Base-by-base conservation (phyloP, 2,888 invertebrate species). In the Drosophila mayaguana region DNA sequence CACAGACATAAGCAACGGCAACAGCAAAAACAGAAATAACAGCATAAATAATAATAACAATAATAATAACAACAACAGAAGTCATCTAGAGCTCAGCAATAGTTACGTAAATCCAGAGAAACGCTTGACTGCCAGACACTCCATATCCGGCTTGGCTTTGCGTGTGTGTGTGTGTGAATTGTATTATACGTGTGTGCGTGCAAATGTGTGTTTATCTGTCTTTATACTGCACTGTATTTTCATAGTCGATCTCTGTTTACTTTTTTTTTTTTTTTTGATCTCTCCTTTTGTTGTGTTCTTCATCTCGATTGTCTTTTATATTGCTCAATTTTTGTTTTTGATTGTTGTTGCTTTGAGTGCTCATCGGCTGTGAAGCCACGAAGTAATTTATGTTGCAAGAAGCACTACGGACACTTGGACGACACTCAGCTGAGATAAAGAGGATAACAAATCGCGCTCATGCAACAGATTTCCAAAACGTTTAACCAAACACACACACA, bases 381-480 rank as follows among this genome's bases (percentile, higher is more conserved):
- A 73, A 74, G 86, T 78, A 84, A 89, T 89, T 89, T 80, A 77
- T 89, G 76, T 89, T 74, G 90, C 83, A 85, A 89, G 80, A 77
- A 89, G 72, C 76, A 72, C 83, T 81, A 84, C 75, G 77, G 85
- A 76, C 88, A 85, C 84, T 89, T 74, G 69, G 85, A 55, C 85
- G 84, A 87, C 89, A 88, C 85, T 89, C 90, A 89, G 85, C 88
- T 88, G 78, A 89, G 83, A 79, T 85, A 88, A 88, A 79, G 88
- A 81, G 90, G 88, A 89, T 82, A 89, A 89, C 83, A 90, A 87
- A 87, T 88, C 79, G 90, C 77, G 88, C 83, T 78, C 86, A 81
- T 89, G 86, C 86, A 87, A 87, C 86, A 87, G 86, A 87, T 87
- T 87, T 87, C 86, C 90, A 76, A 73, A 78, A 65, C 63, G 66